phyloP scores from a whole-genome alignment of 2,113 vertebrate species.

The Rynchops niger region DNA sequence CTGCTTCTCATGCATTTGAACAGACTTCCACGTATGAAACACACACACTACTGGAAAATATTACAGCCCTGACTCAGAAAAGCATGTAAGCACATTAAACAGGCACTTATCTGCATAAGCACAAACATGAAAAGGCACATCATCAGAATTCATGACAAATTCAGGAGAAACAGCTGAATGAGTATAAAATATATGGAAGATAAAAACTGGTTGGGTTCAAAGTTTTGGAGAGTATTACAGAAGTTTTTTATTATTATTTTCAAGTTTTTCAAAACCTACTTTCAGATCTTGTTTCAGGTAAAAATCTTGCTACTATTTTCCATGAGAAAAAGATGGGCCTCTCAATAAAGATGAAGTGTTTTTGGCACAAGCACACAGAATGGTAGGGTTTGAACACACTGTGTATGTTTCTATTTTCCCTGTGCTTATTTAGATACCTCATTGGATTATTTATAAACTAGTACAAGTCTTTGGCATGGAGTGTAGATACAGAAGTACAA shows the following conservation, averaged over 20 bases:
- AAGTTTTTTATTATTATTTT: background rate
- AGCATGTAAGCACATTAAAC: background rate
- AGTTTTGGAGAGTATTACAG: background rate
- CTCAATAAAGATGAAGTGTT: background rate
- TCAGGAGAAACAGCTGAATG: background rate
- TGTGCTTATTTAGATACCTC: background rate
- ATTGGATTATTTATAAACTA: background rate
- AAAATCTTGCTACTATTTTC: background rate
- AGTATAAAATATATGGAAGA: background rate
- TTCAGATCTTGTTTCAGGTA: background rate
- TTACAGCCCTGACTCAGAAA: background rate
- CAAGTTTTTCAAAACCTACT: background rate
- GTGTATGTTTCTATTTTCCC: background rate
- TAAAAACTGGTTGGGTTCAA: background rate
- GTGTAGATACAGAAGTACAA: background rate
- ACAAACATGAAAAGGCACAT: background rate
- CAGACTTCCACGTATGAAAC: background rate
- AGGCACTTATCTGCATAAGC: background rate
- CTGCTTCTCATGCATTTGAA: background rate
- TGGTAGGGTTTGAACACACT: background rate
- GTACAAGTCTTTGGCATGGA: background rate
- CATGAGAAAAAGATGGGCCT: background rate
- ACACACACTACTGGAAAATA: background rate
- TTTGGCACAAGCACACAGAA: background rate
- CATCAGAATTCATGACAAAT: background rate